Percentiles rank a stretch among this genome's conserved stretches.
These are phyloP conservation scores for Pycnomerus fuliginosus DNA, from an alignment of 2,888 invertebrate species.

Conservation along the genomic window DNA sequence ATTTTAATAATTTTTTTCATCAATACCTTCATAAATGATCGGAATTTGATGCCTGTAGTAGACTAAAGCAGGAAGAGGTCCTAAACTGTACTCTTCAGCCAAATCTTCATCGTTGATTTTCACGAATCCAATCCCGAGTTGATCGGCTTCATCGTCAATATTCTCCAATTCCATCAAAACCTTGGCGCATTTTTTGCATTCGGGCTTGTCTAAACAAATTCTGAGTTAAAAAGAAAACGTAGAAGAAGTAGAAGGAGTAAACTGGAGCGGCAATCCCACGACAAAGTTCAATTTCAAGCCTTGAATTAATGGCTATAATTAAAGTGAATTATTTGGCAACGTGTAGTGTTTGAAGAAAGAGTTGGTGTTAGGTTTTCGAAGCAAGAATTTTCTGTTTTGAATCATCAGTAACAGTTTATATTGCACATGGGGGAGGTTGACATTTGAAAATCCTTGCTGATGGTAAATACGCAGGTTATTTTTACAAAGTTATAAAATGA, in stretches of 20 bases:
- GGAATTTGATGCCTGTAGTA: conserved; percentile 94
- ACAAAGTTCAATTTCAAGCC: conserved; percentile 9
- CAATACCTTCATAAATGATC: conserved; percentile 85
- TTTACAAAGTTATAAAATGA: conserved; percentile 21
- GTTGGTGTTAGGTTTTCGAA: too few species aligned
- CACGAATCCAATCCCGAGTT: conserved; percentile 90
- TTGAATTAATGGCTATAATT: conserved; percentile 17
- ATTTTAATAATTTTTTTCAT: not conserved
- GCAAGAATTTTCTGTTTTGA: too few species aligned
- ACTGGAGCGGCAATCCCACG: conserved; percentile 15
- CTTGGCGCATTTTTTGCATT: conserved; percentile 89
- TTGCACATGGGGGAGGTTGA: conserved; percentile 3
- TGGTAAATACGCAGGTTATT: conserved; percentile 18
- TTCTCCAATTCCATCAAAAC: conserved; percentile 89
- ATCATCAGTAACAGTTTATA: too few species aligned
- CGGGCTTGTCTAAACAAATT: conserved; percentile 74
- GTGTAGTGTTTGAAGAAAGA: too few species aligned
- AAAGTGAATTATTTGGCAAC: conserved; percentile 33
- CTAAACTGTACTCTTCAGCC: conserved; percentile 91
- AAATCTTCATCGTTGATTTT: conserved; percentile 90
- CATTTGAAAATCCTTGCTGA: conserved; percentile 8
- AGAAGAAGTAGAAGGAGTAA: not conserved
- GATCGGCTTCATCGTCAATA: conserved; percentile 93
- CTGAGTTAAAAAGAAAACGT: not conserved
- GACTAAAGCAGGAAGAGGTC: conserved; percentile 82